These are phyloP conservation scores for Tor tambroides DNA, from an alignment of 2,113 vertebrate genomes.

Conservation along the genomic window DNA sequence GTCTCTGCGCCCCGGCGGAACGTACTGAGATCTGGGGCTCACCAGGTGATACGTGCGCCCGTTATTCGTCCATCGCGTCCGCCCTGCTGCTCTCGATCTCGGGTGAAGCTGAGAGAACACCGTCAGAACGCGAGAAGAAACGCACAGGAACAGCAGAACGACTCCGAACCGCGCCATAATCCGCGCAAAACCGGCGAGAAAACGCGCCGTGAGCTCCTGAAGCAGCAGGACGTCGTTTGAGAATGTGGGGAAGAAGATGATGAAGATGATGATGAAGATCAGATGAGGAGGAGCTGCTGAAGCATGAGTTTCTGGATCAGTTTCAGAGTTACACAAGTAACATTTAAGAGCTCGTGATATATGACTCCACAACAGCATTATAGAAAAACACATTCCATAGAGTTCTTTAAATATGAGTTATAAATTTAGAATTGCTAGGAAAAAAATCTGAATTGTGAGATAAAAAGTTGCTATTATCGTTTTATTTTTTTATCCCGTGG, in stretches of 20 bases:
- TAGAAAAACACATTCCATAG: too few species aligned
- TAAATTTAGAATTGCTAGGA: too few species aligned
- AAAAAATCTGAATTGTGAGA: too few species aligned
- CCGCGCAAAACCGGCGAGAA: not conserved
- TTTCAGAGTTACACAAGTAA: constrained; percentile 2
- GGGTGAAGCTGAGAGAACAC: constrained; percentile 67
- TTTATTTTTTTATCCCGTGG: too few species aligned
- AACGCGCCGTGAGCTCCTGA: not conserved
- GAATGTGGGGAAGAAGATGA: too few species aligned
- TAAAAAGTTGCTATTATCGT: too few species aligned
- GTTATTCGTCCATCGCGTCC: constrained; percentile 88
- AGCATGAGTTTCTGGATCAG: not conserved
- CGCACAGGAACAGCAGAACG: constrained; percentile 65
- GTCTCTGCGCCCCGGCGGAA: constrained; percentile 73
- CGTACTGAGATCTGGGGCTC: constrained; percentile 83
- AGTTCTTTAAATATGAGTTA: too few species aligned
- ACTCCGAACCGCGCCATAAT: constrained; percentile 31
- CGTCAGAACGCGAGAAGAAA: constrained; percentile 69
- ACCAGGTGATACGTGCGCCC: constrained; percentile 88
- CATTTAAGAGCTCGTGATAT: not conserved
- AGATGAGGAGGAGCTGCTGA: not conserved
- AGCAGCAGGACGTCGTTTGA: too few species aligned
- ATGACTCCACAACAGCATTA: too few species aligned
- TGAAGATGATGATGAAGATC: too few species aligned
- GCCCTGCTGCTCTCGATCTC: constrained; percentile 61